Base-by-base conservation (phyloP, 2,888 invertebrate genomes). In the Tiphia femorata region DNA sequence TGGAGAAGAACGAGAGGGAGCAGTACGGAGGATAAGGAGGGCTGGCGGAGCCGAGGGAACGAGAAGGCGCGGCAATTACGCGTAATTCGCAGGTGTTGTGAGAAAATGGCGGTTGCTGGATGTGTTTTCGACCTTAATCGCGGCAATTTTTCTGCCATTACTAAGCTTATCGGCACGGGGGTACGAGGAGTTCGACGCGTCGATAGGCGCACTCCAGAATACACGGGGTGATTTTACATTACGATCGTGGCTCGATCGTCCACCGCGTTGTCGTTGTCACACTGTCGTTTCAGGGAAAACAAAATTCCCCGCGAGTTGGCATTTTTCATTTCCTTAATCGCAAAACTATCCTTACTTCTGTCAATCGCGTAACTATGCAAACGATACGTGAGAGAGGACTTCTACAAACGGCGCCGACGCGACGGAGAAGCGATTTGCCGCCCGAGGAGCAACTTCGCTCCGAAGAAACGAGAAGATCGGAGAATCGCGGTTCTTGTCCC, bases 21-120 rank as follows among this genome's bases (percentile, higher is more conserved):
- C 58, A 64, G 65, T 61, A 62, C 60, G 35, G 62, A 71, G 71
- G 70, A 63, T n/a, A 12, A n/a, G 63, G 63, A 33, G 33, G 33
- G 14, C 12, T 33, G 33, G 33, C 33, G 12, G 33, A 14, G 12
- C 12, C 12, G 4, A 33, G 33, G 12, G 33, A 6, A 14, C 3
- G 33, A 33, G 74, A 73, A 73, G 37, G 75, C 72, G 75, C 75
- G 75, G 79, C 80, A 80, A 80, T 80, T 80, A 80, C 79, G 78
- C 80, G 78, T 79, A 78, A 80, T 80, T 80, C 80, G 78, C 80
- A 78, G 80, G 80, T 80, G 80, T 80, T 80, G 79, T 75, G 78
- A 80, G 79, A 79, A 78, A 80, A 78, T 78, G 77, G 71, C 76
- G 76, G 76, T 75, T 74, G 75, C 74, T 75, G 72, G 76, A 78